phyloP scores from a whole-genome alignment of 2,888 invertebrate genomes.

The Hetaerina titia region DNA sequence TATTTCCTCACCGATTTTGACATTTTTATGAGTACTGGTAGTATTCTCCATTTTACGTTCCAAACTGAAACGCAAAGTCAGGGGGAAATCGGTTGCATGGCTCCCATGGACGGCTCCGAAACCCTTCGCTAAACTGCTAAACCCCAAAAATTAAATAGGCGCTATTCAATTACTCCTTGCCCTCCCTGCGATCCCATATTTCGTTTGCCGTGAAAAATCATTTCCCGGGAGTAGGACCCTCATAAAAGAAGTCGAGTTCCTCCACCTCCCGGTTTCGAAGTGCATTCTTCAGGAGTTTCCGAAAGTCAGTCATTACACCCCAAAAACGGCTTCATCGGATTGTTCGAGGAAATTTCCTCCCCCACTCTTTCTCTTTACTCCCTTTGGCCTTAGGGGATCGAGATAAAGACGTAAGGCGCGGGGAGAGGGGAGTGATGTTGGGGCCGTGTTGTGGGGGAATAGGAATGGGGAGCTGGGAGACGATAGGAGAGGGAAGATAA shows the following conservation, averaged over 20 bases:
- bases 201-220: neutral
- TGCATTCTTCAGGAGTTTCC: neutral
- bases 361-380: neutral
- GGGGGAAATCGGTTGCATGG: too few species aligned
- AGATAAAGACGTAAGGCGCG: neutral
- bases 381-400: neutral
- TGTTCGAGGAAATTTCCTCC: neutral
- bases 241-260: neutral
- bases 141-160: too few species aligned
- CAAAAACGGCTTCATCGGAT: neutral
- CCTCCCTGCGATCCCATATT: neutral
- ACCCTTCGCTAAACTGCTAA: too few species aligned
- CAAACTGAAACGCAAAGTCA: too few species aligned
- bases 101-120: too few species aligned
- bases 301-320: neutral
- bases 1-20: too few species aligned
- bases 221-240: neutral
- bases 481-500: neutral
- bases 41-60: too few species aligned
- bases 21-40: too few species aligned
- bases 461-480: neutral
- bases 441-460: neutral
- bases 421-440: neutral
- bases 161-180: too few species aligned
- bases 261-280: neutral